Evolutionary conservation across 2,888 invertebrate genomes (phyloP).

Genomic region (Tipula vernalis): DNA sequence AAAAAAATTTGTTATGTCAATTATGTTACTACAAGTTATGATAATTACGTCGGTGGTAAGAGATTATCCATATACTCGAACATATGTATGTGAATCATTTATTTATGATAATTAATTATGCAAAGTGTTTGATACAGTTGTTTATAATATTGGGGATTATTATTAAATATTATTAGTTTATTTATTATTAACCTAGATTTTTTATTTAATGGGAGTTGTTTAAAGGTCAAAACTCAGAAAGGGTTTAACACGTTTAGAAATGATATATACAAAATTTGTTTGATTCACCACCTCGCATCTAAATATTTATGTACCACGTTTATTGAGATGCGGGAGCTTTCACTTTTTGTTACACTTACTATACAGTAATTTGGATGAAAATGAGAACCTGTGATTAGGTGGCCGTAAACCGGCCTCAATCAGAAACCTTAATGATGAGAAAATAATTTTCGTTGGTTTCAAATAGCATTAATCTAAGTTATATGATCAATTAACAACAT

Average conservation of each 20-base stretch:
- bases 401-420: too few species aligned
- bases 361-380: background rate
- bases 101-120: background rate
- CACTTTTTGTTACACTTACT: background rate
- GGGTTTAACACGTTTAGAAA: background rate
- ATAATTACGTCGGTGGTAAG: background rate
- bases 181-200: background rate
- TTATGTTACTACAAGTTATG: background rate
- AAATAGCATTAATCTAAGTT: background rate
- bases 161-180: background rate
- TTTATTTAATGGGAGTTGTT: background rate
- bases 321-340: background rate
- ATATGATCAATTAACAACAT: background rate
- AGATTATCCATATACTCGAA: background rate
- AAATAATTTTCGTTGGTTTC: background rate
- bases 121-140: background rate
- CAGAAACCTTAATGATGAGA: too few species aligned
- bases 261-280: background rate
- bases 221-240: background rate
- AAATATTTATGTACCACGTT: background rate
- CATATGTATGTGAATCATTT: background rate
- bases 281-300: background rate
- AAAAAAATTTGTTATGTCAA: background rate
- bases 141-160: background rate
- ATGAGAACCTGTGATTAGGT: background rate